Percentiles rank a stretch among this genome's conserved stretches.
Conservation (phyloP, 2,888 invertebrate genomes). For the Chydorus sphaericus region DNA sequence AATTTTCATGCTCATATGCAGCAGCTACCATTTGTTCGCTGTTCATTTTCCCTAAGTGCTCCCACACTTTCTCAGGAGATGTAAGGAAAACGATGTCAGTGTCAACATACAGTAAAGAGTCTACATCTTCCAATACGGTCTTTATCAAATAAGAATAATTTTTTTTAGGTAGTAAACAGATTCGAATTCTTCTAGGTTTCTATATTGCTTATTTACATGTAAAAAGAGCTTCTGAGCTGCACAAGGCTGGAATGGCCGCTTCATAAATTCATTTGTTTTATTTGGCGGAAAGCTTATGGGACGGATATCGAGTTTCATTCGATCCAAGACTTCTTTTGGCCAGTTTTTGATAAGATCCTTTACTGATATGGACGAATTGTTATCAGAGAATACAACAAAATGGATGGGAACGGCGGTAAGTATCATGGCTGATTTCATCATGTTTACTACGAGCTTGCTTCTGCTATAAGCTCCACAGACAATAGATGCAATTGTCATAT, state of each 20-base stretch:
- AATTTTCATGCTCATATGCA: conserved; percentile 78
- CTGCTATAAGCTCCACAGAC: conserved; percentile 79
- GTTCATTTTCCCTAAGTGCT: conserved; percentile 66
- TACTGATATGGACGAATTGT: conserved; percentile 47
- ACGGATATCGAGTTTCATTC: conserved; percentile 56
- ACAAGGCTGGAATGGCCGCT: conserved; percentile 83
- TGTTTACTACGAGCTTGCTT: conserved; percentile 63
- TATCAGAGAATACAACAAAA: conserved; percentile 68
- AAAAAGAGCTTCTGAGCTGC: conserved; percentile 85
- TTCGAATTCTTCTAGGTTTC: too few species aligned
- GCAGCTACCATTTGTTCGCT: conserved; percentile 71
- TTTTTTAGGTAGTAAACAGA: conserved; percentile 20
- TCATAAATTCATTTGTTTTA: conserved; percentile 64
- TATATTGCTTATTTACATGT: too few species aligned
- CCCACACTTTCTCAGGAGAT: conserved; percentile 68
- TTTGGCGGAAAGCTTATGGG: conserved; percentile 62
- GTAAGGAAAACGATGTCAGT: conserved; percentile 80
- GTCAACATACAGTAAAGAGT: conserved; percentile 80
- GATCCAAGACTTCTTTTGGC: conserved; percentile 45
- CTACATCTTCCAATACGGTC: conserved; percentile 48
- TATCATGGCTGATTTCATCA: conserved; percentile 75
- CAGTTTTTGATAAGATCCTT: conserved; percentile 49
- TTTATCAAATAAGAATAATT: neutral
- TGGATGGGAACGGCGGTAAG: conserved; percentile 48
- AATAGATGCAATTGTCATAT: conserved; percentile 58